A percentile compares a stretch with the other conserved stretches of the same genome.
Conservation (phyloP, 2,888 invertebrate species). For the Sphaerophoria taeniata region DNA sequence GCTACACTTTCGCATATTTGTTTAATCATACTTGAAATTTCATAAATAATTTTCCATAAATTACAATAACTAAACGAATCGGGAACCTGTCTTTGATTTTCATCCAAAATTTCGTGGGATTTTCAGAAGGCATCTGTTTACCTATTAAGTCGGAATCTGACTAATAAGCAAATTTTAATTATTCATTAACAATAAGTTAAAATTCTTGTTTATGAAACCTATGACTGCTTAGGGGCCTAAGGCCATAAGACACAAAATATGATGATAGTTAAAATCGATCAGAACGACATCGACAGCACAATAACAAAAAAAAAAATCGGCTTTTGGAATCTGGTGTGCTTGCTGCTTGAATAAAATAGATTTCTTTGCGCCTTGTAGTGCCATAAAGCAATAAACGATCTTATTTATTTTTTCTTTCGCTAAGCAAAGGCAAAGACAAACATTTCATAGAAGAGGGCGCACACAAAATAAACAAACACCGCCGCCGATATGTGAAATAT, state of each 20-base stretch:
- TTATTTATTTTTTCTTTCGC: neutral
- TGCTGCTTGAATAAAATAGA: slow-evolving; percentile 9
- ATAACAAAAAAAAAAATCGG: slow-evolving; percentile 18
- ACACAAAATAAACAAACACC: neutral
- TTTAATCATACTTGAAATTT: neutral
- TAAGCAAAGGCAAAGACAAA: neutral
- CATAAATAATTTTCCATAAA: slow-evolving; percentile 31
- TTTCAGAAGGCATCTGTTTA: slow-evolving; percentile 44
- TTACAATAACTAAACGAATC: neutral
- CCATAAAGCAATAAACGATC: neutral
- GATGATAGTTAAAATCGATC: slow-evolving; percentile 17
- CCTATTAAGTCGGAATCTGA: slow-evolving; percentile 1
- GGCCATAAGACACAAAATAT: neutral
- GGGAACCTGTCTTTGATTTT: neutral
- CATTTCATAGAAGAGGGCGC: neutral
- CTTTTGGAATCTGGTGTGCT: neutral
- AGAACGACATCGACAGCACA: neutral
- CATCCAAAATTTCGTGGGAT: slow-evolving; percentile 43
- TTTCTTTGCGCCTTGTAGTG: neutral
- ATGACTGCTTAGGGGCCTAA: neutral
- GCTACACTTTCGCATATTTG: too few species aligned
- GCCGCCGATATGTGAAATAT: neutral
- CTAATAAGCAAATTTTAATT: slow-evolving; percentile 18
- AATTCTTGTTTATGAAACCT: neutral
- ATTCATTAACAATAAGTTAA: slow-evolving; percentile 1